Percentiles rank a stretch among this genome's conserved stretches.
Conservation (phyloP, 2,113 vertebrate genomes). For the Gavialis gangeticus region DNA sequence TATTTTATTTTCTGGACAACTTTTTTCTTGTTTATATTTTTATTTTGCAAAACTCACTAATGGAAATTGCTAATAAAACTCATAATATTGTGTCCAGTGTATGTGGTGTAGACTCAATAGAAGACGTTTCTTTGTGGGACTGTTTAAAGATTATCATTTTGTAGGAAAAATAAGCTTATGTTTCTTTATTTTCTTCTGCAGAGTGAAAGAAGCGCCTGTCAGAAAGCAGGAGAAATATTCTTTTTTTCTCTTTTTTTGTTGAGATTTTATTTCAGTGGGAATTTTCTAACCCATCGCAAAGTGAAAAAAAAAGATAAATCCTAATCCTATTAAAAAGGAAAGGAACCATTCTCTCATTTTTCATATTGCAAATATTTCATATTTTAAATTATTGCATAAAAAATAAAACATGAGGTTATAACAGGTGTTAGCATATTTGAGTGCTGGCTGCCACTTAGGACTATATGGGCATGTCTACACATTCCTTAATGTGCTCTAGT, state of each 20-base stretch:
- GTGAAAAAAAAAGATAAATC: fast-evolving
- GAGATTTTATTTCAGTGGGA: neutral
- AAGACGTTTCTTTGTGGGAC: neutral
- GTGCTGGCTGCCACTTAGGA: neutral
- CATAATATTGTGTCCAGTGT: too few species aligned
- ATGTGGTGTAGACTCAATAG: neutral
- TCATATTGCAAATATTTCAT: neutral
- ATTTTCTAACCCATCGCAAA: neutral
- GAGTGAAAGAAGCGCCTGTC: neutral
- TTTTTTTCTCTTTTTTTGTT: neutral
- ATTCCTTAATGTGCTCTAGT: too few species aligned
- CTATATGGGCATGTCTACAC: fast-evolving
- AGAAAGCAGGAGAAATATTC: neutral
- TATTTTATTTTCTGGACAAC: neutral
- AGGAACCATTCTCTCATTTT: neutral
- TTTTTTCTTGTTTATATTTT: neutral
- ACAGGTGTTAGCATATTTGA: neutral
- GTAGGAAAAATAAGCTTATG: neutral
- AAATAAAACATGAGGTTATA: neutral
- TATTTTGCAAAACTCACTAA: neutral
- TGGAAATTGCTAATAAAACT: neutral
- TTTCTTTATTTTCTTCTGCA: neutral
- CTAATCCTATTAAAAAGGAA: neutral
- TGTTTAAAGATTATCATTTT: neutral
- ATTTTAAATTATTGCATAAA: neutral